Conservation (phyloP, 92 coral and sea anemone genomes). For the Muricea muricata region DNA sequence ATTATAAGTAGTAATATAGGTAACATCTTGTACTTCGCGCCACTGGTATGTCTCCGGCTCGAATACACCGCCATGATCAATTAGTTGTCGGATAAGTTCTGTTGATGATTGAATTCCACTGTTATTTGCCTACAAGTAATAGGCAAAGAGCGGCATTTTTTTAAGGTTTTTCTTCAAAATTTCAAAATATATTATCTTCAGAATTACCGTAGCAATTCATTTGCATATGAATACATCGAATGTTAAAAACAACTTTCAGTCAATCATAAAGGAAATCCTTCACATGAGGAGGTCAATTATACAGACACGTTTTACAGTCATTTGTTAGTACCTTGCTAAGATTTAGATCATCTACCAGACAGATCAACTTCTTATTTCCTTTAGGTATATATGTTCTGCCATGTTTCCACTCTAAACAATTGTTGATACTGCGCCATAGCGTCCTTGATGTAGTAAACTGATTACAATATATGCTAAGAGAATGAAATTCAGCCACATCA, state of each 20-base stretch:
- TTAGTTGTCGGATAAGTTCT: conserved; percentile 93
- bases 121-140: conserved; percentile 62
- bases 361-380: conserved; percentile 90
- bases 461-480: conserved; percentile 89
- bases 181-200: no score
- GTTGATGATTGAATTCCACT: conserved; percentile 89
- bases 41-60: conserved; percentile 94
- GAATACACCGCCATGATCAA: conserved; percentile 98
- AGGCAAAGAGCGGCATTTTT: not conserved
- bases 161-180: not conserved
- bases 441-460: conserved; percentile 89
- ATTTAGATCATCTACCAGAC: conserved; percentile 91
- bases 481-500: conserved; percentile 89
- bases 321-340: conserved; percentile 78
- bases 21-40: conserved; percentile 91
- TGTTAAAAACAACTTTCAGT: no score
- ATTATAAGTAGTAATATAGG: conserved; percentile 91
- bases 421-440: conserved; percentile 86
- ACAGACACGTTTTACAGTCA: no score
- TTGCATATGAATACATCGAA: no score
- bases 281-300: no score
- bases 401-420: conserved; percentile 96
- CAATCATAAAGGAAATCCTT: no score
- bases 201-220: no score
- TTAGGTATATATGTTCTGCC: conserved; percentile 94